phyloP scores from a whole-genome alignment of 2,113 vertebrate genomes.

The Acrocephalus kingi region DNA sequence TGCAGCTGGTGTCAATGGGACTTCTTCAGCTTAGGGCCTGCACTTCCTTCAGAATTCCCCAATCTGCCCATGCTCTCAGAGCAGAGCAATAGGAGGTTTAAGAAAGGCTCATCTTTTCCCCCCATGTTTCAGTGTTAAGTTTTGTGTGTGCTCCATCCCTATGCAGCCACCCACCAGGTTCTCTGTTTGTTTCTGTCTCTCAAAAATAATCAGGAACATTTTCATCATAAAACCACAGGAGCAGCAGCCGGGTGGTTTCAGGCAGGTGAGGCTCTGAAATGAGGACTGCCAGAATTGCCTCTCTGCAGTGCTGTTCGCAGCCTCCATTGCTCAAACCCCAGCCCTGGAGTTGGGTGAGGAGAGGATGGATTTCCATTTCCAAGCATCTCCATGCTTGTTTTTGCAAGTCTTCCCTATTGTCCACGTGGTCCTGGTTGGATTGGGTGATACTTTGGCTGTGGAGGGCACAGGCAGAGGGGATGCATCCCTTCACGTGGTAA shows the following conservation, averaged over 20 bases:
- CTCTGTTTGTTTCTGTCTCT: neutral
- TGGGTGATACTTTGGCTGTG: neutral
- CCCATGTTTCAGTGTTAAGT: fast-evolving
- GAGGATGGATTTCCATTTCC: neutral
- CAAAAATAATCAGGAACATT: neutral
- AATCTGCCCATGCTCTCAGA: neutral
- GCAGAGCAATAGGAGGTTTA: neutral
- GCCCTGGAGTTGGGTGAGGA: neutral
- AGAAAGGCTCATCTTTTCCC: neutral
- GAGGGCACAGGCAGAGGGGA: neutral
- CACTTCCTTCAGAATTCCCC: neutral
- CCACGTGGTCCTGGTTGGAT: neutral
- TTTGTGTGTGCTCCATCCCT: neutral
- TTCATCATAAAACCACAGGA: neutral
- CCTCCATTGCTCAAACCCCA: neutral
- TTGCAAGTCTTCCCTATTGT: neutral
- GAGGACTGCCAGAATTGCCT: neutral
- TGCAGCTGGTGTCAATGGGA: neutral
- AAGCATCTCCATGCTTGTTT: neutral
- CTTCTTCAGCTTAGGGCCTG: neutral
- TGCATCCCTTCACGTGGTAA: neutral
- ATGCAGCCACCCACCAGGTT: neutral
- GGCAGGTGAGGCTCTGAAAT: neutral
- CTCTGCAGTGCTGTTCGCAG: neutral
- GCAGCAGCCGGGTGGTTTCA: neutral